Evolutionary conservation across 2,888 invertebrate species (phyloP), one percentile per base, ranked within the genome.

Genomic region (Dryadula phaetusa): DNA sequence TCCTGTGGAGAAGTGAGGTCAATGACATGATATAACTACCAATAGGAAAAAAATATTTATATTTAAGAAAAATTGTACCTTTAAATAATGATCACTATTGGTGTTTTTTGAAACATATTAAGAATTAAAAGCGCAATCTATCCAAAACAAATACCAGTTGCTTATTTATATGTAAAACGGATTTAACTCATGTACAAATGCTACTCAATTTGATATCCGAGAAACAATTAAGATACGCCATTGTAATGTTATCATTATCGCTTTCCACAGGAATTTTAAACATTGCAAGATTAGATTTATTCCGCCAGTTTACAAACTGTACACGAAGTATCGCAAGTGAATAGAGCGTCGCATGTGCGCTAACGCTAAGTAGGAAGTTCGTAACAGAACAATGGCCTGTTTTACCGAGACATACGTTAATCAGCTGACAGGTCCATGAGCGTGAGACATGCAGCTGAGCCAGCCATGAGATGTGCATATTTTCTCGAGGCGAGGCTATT

Each of bases 21-120:
- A 88, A 82, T 88, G 89, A 88, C 90, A 85, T 78, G 72, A 78
- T 78, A 77, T 80, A 75, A 75, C 75, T 74, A 78, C 77, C 67
- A 70, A 65, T 65, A 67, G 67, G 74, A 61, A 70, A 65, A 65
- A 60, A 66, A 44, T 65, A 70, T 64, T 71, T 70, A 66, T 68
- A 61, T 66, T 53, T 62, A 58, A 68, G 46, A 37, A 40, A 47
- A 53, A 37, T 40, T 34, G 22, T 42, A 34, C 52, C 47, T 34
- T 40, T 49, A 25, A 47, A 37, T 12, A 40, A 49, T 28, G 8
- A 12, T 14, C n/a, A n/a, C 12, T 28, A 2, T 28, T 7, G 28
- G 44, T 54, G 37, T 37, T 20, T 37, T 37, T n/a, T 14, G 14
- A 34, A 20, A 37, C 2, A 14, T 37, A 8, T 8, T n/a, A 6